These are phyloP conservation scores for Mesembrinibis cayennensis DNA, from an alignment of 2,113 vertebrate genomes.

Conservation along the genomic window DNA sequence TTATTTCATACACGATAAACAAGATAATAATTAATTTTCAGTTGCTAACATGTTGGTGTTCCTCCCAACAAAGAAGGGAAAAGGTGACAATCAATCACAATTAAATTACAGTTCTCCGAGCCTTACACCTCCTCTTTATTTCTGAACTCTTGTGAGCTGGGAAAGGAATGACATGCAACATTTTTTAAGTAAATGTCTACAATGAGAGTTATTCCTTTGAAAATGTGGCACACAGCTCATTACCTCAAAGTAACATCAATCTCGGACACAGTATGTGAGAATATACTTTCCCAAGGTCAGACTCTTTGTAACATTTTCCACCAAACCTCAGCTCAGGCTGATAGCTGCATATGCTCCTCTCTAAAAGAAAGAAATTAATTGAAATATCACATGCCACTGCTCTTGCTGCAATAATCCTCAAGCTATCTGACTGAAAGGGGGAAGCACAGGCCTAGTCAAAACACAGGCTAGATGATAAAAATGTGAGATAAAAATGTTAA, in stretches of 20 bases:
- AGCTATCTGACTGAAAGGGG: neutral
- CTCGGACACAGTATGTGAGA: neutral
- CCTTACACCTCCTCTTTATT: neutral
- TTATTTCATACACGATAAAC: neutral
- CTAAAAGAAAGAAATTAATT: neutral
- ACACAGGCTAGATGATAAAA: neutral
- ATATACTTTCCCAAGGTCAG: neutral
- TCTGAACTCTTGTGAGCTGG: neutral
- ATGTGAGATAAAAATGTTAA: neutral
- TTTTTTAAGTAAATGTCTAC: constrained; percentile 1
- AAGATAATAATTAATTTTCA: neutral
- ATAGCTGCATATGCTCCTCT: neutral
- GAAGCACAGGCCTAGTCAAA: neutral
- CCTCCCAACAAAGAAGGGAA: neutral
- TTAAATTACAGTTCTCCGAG: neutral
- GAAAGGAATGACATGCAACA: neutral
- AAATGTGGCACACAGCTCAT: constrained; percentile 16
- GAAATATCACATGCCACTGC: neutral
- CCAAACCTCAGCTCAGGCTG: neutral
- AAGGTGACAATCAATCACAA: neutral
- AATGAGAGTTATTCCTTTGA: neutral
- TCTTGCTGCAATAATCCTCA: constrained; percentile 35
- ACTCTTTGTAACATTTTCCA: neutral
- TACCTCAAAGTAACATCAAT: neutral
- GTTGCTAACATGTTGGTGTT: neutral